Evolutionary conservation across 2,888 invertebrate genomes (phyloP).

Genomic region (Rhorus exstirpatorius): DNA sequence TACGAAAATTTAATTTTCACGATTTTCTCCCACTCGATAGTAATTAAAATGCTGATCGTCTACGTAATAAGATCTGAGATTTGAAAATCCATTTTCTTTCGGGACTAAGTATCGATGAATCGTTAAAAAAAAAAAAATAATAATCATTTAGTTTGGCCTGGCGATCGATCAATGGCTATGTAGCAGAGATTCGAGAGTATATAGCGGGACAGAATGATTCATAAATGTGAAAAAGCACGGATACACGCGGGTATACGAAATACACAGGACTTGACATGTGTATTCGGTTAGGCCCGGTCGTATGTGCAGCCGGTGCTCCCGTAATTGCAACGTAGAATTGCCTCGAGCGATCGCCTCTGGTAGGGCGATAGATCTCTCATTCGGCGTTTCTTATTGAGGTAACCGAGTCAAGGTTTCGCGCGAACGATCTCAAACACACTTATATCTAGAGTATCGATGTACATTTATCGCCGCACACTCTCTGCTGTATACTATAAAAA

Average conservation of each 20-base stretch:
- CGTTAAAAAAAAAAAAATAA: no score
- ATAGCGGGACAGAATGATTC: conserved; percentile 54
- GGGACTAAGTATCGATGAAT: no score
- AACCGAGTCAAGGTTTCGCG: conserved; percentile 84
- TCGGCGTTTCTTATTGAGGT: conserved; percentile 83
- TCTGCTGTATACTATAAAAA: no score
- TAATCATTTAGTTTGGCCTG: conserved; percentile 33
- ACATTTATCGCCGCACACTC: conserved; percentile 6
- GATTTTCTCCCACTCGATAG: no score
- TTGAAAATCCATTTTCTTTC: no score
- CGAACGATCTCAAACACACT: conserved; percentile 60
- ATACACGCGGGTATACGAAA: conserved; percentile 22
- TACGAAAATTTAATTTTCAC: no score
- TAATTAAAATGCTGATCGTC: no score
- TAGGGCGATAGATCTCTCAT: conserved; percentile 78
- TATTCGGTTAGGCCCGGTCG: conserved; percentile 37
- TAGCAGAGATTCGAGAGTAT: conserved; percentile 20
- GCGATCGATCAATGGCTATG: conserved; percentile 59
- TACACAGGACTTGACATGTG: background rate
- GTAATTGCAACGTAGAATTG: conserved; percentile 59
- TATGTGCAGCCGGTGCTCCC: conserved; percentile 1
- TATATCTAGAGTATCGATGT: conserved; percentile 65
- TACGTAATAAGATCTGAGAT: no score
- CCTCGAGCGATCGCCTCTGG: conserved; percentile 9
- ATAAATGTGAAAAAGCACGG: conserved; percentile 48